Base-by-base conservation (phyloP, 2,113 vertebrate species). In the Limanda limanda region DNA sequence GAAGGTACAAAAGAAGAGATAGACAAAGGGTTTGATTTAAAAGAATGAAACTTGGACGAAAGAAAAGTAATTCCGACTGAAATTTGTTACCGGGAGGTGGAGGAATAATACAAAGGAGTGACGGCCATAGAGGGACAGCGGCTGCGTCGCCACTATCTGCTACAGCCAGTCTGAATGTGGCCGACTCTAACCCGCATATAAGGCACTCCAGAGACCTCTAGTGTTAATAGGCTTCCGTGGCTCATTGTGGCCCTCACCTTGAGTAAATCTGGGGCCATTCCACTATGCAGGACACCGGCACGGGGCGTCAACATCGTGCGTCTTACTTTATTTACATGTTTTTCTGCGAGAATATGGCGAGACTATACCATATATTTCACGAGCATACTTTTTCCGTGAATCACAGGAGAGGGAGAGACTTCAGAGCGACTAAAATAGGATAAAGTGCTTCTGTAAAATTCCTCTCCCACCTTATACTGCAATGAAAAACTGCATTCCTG, bases 1-100 rank as follows among this genome's bases (percentile, higher is more conserved):
- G 93, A 95, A 94, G 91, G 95, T 95, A 95, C 93, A 95, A 95
- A 95, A 95, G 95, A 91, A 94, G 94, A 93, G 93, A 93, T 94
- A 94, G 94, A 95, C 93, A 95, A 95, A 94, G 93, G 93, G 93
- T 93, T 94, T 94, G 93, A 94, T 95, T 95, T 94, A 92, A 95
- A 95, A 95, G 93, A 95, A 95, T 93, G 92, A 94, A 94, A 95
- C 92, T 95, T 94, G 92, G 91, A 85, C 89, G 86, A 91, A 93
- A 90, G 91, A 92, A 94, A 94, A 94, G 94, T 94, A 92, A 92
- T 94, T 94, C 91, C 81, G 91, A 90, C 91, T 93, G 93, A 94
- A 94, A 95, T 94, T 91, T 92, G 90, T 94, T 93, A 92, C 90
- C 83, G 70, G 83, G 90, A 91, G 91, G 89, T 88, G 91, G 87